A percentile compares a stretch with the other conserved stretches of the same genome.
These are phyloP conservation scores for Drosophila recens DNA, from an alignment of 2,888 invertebrate species.

Conservation along the genomic window DNA sequence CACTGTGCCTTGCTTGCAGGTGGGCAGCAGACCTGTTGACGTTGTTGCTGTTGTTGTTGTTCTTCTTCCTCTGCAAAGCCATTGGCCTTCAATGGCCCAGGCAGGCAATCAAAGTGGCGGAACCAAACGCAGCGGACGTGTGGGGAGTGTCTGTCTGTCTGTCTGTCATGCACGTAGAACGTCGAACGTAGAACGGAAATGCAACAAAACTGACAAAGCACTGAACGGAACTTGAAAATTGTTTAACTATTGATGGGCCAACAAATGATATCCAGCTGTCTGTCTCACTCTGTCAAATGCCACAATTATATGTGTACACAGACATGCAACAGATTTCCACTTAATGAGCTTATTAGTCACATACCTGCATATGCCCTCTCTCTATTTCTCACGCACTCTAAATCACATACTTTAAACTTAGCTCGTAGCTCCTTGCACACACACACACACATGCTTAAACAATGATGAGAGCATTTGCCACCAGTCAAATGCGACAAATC, in stretches of 20 bases:
- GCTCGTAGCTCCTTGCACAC: too few relatives aligned
- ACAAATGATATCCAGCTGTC: slow-evolving; percentile 30
- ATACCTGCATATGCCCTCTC: neutral
- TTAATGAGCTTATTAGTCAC: slow-evolving; percentile 7
- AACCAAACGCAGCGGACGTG: slow-evolving; percentile 40
- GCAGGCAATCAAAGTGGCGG: slow-evolving; percentile 43
- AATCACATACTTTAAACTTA: neutral
- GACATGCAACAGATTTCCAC: slow-evolving; percentile 1
- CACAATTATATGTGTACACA: neutral
- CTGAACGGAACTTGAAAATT: slow-evolving; percentile 73
- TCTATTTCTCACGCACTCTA: neutral
- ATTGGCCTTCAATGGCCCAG: slow-evolving; percentile 78
- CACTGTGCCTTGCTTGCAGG: slow-evolving; percentile 18
- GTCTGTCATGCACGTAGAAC: slow-evolving; percentile 72
- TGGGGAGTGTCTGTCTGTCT: slow-evolving; percentile 49
- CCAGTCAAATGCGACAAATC: too few relatives aligned
- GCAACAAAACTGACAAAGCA: slow-evolving; percentile 63
- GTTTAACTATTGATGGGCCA: slow-evolving; percentile 59
- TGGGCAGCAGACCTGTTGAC: slow-evolving; percentile 51
- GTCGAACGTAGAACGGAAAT: slow-evolving; percentile 73
- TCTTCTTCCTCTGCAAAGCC: slow-evolving; percentile 57
- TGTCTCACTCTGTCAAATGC: slow-evolving; percentile 33
- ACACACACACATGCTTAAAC: too few relatives aligned
- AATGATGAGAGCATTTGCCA: too few relatives aligned
- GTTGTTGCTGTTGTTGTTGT: neutral